phyloP scores from a whole-genome alignment of 2,113 vertebrate species.

The Carassius carassius region DNA sequence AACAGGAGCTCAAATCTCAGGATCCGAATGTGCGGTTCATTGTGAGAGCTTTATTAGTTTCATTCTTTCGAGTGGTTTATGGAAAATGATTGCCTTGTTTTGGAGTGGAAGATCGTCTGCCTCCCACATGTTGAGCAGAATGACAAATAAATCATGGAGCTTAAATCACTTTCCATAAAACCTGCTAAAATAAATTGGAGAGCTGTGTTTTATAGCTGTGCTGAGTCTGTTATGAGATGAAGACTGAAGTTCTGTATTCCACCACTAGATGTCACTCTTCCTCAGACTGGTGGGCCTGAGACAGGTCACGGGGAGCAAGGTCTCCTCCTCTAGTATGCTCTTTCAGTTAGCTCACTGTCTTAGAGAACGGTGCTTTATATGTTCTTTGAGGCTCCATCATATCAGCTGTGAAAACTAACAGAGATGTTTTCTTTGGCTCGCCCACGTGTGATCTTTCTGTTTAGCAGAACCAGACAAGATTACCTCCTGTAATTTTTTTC shows the following conservation, averaged over 20 bases:
- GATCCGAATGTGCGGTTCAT: conserved; percentile 7
- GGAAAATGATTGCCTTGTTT: not conserved
- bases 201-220: not conserved
- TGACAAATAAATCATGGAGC: not conserved
- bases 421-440: conserved; percentile 2
- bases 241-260: not conserved
- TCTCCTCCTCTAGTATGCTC: conserved; percentile 59
- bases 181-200: not conserved
- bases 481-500: not conserved
- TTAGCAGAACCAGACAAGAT: not conserved
- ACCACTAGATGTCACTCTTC: conserved; percentile 74
- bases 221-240: not conserved
- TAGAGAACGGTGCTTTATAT: conserved; percentile 24
- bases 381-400: conserved; percentile 27
- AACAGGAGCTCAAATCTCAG: conserved; percentile 5
- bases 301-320: conserved; percentile 25
- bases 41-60: conserved; percentile 33
- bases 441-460: conserved; percentile 33
- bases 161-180: conserved; percentile 18
- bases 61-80: conserved; percentile 12
- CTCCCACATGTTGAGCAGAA: conserved; percentile 1
- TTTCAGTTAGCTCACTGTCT: conserved; percentile 22
- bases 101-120: not conserved
- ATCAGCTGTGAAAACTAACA: not conserved
- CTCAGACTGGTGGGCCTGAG: conserved; percentile 58